Conservation (phyloP, 2,888 invertebrate species). For the Mesodorylaimus sp. region DNA sequence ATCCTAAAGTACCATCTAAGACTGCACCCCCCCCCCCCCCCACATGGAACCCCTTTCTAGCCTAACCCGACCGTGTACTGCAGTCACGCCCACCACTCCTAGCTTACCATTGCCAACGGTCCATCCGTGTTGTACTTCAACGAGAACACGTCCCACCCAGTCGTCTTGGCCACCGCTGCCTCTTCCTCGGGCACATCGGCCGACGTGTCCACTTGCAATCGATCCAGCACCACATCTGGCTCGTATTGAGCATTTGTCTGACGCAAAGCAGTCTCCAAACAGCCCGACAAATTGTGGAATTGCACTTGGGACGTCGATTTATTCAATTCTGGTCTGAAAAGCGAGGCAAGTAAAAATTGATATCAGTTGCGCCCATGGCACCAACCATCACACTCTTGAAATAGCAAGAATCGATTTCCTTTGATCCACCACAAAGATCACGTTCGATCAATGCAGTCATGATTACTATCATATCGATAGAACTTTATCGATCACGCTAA, state of each 20-base stretch:
- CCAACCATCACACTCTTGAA: no score
- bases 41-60: no score
- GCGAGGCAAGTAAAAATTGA: no score
- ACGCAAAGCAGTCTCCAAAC: slow-evolving; percentile 39
- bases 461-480: no score
- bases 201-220: slow-evolving; percentile 58
- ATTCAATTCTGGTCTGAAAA: slow-evolving; percentile 57
- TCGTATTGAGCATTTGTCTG: slow-evolving; percentile 86
- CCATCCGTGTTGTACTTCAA: slow-evolving; percentile 70
- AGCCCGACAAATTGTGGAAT: slow-evolving; percentile 56
- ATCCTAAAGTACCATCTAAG: background rate
- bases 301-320: slow-evolving; percentile 67
- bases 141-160: slow-evolving; percentile 74
- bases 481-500: background rate
- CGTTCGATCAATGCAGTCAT: no score
- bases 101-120: slow-evolving; percentile 58
- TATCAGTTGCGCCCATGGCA: no score
- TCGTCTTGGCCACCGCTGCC: no score
- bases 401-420: no score
- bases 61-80: no score
- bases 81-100: background rate
- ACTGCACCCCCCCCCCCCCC: no score
- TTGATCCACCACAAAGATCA: no score
- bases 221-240: slow-evolving; percentile 65
- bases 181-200: slow-evolving; percentile 37